A percentile compares a stretch with the other conserved stretches of the same genome.
Conservation (phyloP, 64 coral and sea anemone genomes). For the Actinia tenebrosa region DNA sequence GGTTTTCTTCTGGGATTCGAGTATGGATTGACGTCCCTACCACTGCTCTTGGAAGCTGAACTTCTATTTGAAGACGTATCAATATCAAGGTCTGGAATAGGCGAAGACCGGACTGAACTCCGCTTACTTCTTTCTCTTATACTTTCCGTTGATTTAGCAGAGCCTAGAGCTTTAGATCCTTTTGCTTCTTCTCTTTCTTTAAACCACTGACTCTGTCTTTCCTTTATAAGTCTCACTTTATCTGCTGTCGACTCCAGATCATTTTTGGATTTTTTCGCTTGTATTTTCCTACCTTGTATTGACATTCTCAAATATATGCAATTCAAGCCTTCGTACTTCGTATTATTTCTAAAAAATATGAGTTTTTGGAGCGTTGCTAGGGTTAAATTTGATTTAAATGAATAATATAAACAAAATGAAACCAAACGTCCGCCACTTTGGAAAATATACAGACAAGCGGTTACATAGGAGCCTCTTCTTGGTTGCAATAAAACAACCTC, state of each 20-base stretch:
- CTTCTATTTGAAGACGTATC: conserved; percentile 22
- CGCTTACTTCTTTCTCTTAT: conserved; percentile 24
- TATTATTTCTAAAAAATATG: neutral
- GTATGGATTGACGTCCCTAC: neutral
- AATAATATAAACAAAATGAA: neutral
- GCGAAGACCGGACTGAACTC: neutral
- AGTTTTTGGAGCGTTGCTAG: neutral
- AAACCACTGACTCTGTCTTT: conserved; percentile 91
- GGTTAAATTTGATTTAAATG: neutral
- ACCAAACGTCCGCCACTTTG: conserved; percentile 55
- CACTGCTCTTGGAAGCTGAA: neutral
- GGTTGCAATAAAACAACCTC: neutral
- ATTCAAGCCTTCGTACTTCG: neutral
- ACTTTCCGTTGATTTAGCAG: conserved; percentile 33
- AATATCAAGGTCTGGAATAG: neutral
- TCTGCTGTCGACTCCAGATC: conserved; percentile 57
- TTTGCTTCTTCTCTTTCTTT: conserved; percentile 71
- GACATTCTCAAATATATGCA: conserved; percentile 32
- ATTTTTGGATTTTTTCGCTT: conserved; percentile 17
- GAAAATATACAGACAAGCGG: neutral
- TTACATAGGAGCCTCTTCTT: conserved; percentile 2
- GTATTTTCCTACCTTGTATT: conserved; percentile 57
- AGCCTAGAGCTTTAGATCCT: conserved; percentile 7
- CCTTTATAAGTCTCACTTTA: conserved; percentile 72
- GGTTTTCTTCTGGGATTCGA: conserved; percentile 80